Conservation (phyloP, 2,113 vertebrate genomes). For the Silurus meridionalis region DNA sequence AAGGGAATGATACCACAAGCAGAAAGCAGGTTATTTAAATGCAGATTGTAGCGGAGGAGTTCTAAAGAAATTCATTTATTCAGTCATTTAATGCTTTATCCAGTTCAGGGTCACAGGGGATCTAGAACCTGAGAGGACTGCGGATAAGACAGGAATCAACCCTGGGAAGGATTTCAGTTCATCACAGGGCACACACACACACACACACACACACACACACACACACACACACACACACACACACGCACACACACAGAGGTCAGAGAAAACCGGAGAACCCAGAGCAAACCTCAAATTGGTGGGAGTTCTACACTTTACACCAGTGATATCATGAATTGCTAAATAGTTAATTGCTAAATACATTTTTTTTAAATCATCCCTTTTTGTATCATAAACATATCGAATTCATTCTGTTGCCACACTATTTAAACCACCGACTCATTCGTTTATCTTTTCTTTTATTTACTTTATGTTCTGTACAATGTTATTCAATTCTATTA, state of each 20-base stretch:
- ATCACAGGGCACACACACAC: not conserved
- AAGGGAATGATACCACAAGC: not conserved
- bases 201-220: not conserved
- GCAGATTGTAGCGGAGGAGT: not conserved
- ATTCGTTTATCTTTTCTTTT: not conserved
- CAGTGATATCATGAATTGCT: not conserved
- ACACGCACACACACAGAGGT: not conserved
- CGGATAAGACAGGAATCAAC: not conserved
- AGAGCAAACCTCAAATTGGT: not conserved
- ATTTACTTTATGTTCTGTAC: not conserved
- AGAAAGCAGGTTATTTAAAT: slow-evolving; percentile 17
- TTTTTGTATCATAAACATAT: not conserved
- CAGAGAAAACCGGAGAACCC: not conserved
- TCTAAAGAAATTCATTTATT: not conserved
- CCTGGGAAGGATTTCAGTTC: not conserved
- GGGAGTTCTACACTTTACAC: not conserved
- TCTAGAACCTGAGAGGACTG: not conserved
- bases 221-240: not conserved
- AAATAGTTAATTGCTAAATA: not conserved
- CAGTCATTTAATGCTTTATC: not conserved
- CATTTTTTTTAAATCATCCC: not conserved
- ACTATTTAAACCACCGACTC: not conserved
- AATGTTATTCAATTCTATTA: not conserved
- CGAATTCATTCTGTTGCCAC: not conserved
- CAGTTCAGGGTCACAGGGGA: not conserved